A percentile compares a stretch with the other conserved stretches of the same genome.
These are phyloP conservation scores for Chanos chanos DNA, from an alignment of 2,797 vertebrate species.

Conservation along the genomic window DNA sequence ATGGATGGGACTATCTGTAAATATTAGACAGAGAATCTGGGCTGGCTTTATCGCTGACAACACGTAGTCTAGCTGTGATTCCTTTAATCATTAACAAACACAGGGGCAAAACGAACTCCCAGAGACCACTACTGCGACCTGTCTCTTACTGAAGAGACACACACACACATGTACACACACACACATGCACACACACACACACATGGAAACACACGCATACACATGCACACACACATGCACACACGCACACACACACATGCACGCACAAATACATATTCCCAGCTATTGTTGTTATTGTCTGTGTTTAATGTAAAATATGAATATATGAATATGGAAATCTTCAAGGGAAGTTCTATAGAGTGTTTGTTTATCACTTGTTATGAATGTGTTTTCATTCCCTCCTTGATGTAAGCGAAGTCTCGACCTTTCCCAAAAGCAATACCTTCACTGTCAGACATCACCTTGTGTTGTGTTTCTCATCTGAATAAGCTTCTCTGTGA, in stretches of 20 bases:
- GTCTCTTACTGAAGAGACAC: conserved; percentile 28
- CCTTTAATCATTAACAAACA: conserved; percentile 17
- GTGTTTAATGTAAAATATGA: no score
- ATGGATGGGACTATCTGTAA: conserved; percentile 33
- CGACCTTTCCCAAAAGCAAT: conserved; percentile 15
- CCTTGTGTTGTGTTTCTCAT: conserved; percentile 14
- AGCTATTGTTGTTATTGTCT: no score
- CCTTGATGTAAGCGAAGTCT: conserved; percentile 9
- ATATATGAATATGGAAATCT: no score
- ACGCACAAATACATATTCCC: no score
- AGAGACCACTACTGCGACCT: conserved; percentile 27
- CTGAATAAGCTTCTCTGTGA: conserved; percentile 35
- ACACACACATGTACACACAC: neutral
- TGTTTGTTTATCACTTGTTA: neutral
- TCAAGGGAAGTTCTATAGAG: neutral
- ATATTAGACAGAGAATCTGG: conserved; percentile 30
- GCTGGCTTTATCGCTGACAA: conserved; percentile 15
- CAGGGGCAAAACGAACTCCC: conserved; percentile 3
- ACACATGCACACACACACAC: no score
- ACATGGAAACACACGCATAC: no score
- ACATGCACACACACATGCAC: neutral
- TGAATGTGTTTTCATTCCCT: neutral
- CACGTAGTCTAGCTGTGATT: conserved; percentile 14
- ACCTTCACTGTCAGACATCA: conserved; percentile 12
- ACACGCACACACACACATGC: neutral